Conservation (phyloP, 2,113 vertebrate species). For the Microcebus tavaratra region DNA sequence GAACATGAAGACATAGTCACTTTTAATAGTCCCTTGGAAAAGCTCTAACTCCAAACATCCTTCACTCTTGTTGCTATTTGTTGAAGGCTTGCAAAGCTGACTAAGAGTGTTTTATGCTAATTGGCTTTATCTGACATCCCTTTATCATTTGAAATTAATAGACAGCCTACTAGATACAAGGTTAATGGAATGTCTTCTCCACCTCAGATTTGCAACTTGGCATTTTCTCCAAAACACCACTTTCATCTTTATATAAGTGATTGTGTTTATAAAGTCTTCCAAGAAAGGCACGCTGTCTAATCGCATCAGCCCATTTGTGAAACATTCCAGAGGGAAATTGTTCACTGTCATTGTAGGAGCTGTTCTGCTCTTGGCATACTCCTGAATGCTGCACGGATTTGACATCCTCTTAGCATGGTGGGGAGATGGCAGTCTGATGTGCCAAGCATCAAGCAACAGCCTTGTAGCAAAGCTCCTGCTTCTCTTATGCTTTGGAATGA, state of each 20-base stretch:
- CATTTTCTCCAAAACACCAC: conserved; percentile 71
- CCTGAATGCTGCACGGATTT: background rate
- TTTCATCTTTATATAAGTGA: conserved; percentile 71
- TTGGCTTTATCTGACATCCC: conserved; percentile 73
- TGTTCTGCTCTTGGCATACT: conserved; percentile 41
- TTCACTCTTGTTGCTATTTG: conserved; percentile 70
- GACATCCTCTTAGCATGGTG: background rate
- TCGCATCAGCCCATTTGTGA: conserved; percentile 66
- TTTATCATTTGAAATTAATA: conserved; percentile 80
- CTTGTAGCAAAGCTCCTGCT: background rate
- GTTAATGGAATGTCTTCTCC: conserved; percentile 79
- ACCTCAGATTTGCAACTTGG: conserved; percentile 76
- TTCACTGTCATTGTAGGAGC: conserved; percentile 47
- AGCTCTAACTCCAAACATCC: conserved; percentile 60
- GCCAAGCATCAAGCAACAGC: background rate
- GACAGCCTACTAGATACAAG: conserved; percentile 73
- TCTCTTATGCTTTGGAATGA: background rate
- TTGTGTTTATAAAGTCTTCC: conserved; percentile 64
- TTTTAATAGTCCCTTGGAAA: conserved; percentile 70
- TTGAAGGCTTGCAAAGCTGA: conserved; percentile 71
- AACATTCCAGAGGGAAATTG: conserved; percentile 16
- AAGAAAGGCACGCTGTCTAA: conserved; percentile 68
- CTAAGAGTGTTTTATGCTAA: conserved; percentile 81
- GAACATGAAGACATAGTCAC: conserved; percentile 66
- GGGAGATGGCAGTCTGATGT: background rate